Evolutionary conservation across 2,888 invertebrate species (phyloP).

Genomic region (Coelinius sp.): DNA sequence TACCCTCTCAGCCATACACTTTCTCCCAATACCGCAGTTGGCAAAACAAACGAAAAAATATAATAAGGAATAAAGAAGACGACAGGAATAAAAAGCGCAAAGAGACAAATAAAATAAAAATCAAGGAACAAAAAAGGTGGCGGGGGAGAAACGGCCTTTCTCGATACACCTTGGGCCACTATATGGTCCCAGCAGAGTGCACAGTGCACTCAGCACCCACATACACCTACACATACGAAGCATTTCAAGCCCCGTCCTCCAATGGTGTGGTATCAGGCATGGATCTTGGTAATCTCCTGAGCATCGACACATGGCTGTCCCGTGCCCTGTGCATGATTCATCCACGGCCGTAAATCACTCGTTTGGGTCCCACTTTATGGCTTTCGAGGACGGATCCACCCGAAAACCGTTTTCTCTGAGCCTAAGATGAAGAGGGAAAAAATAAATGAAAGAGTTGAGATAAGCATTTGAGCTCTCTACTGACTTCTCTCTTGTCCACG

Average conservation of each 20-base stretch:
- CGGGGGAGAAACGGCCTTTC: slow-evolving; percentile 35
- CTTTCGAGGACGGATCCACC: slow-evolving; percentile 38
- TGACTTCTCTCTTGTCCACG: background rate
- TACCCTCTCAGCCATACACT: too few species aligned
- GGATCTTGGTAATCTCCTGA: slow-evolving; percentile 64
- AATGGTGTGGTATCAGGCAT: slow-evolving; percentile 58
- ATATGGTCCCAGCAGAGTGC: background rate
- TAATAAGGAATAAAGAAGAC: too few species aligned
- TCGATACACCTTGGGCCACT: slow-evolving; percentile 48
- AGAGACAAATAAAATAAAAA: slow-evolving; percentile 51
- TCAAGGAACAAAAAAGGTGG: background rate
- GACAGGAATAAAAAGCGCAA: slow-evolving; percentile 35
- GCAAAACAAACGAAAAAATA: too few species aligned
- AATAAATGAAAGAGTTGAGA: background rate
- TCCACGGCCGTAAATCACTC: slow-evolving; percentile 53
- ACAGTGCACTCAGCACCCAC: slow-evolving; percentile 18
- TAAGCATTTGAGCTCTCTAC: background rate
- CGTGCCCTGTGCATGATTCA: slow-evolving; percentile 62
- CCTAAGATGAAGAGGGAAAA: background rate
- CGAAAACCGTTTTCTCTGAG: slow-evolving; percentile 43
- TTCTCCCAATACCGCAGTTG: too few species aligned
- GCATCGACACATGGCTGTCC: slow-evolving; percentile 63
- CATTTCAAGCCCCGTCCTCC: slow-evolving; percentile 27
- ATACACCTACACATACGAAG: background rate
- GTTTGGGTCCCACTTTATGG: slow-evolving; percentile 46